Evolutionary conservation across 2,113 vertebrate species (phyloP), one percentile per base, ranked within the genome.

Genomic region (Brachyhypopomus gauderio): DNA sequence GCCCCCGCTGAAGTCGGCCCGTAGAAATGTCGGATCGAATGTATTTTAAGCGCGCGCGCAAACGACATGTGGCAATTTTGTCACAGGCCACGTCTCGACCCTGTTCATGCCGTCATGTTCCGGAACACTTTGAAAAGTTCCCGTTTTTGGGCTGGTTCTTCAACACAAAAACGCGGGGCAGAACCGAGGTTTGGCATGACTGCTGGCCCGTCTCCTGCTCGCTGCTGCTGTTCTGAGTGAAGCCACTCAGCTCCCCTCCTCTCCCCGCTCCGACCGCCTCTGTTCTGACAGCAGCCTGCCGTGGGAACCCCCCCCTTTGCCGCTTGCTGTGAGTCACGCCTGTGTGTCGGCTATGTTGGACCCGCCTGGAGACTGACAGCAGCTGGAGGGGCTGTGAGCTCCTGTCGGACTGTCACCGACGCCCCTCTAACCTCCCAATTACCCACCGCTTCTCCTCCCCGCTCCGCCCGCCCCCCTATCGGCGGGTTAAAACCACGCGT

Each of bases 21-120:
- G 56, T 79, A 41, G 78, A 82, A 82, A 76, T 85, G 69, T 52
- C 82, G 59, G 59, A 85, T 69, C 34, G 75, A 69, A n/a, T 59
- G 73, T 48, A 72, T 85, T 85, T 82, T 75, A 62, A 75, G 38
- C n/a, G 20, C 23, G 27, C 19, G 19, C 38, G 62, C 62, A 34
- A 75, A 82, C 71, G 55, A 72, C 22, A 3, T 55, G 19, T 60
- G 27, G 2, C 55, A 2, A 16, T n/a, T 60, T 62, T 6, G 27
- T 36, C 34, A 67, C 16, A 25, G 66, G 17, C n/a, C 2, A 9
- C 12, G 25, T 5, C 36, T 45, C n/a, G 3, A 30, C 12, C 55
- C 45, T 34, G 8, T 41, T 70, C 66, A 20, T 38, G 7, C 36
- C 38, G 66, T 41, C 9, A 3, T n/a, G 27, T 66, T 34, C 23